Base-by-base conservation (phyloP, 2,888 invertebrate genomes). In the Nipponacmea schrenckii region DNA sequence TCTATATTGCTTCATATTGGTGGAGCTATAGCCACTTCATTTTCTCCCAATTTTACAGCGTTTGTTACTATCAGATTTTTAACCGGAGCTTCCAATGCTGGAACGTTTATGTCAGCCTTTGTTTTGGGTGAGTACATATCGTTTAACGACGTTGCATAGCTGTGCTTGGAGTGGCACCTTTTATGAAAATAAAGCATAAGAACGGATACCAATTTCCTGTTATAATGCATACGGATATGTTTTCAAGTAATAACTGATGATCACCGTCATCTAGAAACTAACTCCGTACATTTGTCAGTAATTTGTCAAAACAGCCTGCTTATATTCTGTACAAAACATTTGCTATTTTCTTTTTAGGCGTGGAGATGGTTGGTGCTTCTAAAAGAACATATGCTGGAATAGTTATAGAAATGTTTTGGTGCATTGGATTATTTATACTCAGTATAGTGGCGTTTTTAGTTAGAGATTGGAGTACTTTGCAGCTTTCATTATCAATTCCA, bases 51-150 rank as follows among this genome's bases (percentile, higher is more conserved):
- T 78, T 94, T 93, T 88, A 90, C 92, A 79, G 90, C 94, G 77
- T 95, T 94, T 89, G 91, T 94, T 66, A 88, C 92, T 0, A 91
- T 94, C 56, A 90, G 94, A 64, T 92, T 94, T 5, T 83, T 93
- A 4, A 91, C 94, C 86, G 95, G 94, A 0, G 78, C 79, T 10
- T 74, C 92, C 93, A 94, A 93, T 1, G 94, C 94, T 14, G 94
- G 94, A 17, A 93, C 94, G 66, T 94, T 94, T 27, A 94, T 94
- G 87, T 93, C 94, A 62, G 94, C 93, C 31, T 94, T 95, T 81
- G 94, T 95, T 10, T 90, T 95, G 48, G 88, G 90, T 90, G 80
- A 84, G 39, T 39, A 31, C 31, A 31, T 5, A 31, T 31, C 5
- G n/a, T 31, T 31, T 31, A 31, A 31, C 31, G 2, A n/a, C n/a